Evolutionary conservation across 2,888 invertebrate genomes (phyloP).

Genomic region (Cerastoderma edule): DNA sequence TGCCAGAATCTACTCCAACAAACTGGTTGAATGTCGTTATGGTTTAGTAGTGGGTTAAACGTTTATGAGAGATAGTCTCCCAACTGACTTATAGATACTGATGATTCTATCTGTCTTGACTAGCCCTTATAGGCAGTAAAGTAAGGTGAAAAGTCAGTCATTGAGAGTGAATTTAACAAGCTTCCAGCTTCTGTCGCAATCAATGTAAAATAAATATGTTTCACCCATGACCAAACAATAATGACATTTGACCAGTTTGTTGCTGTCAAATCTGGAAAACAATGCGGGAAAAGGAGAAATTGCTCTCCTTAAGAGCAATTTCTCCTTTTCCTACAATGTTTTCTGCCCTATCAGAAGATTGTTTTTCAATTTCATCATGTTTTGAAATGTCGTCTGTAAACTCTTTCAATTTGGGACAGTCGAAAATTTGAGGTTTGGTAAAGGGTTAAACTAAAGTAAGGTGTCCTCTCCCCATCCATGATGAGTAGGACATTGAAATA

Average conservation of each 20-base stretch:
- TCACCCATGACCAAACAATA: background rate
- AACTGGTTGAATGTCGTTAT: too few relatives aligned
- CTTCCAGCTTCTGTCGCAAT: background rate
- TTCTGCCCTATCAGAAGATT: background rate
- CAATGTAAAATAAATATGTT: background rate
- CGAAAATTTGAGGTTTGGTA: background rate
- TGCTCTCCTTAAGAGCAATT: conserved; percentile 2
- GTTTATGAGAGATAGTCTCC: too few relatives aligned
- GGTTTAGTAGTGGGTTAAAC: too few relatives aligned
- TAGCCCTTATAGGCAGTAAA: too few relatives aligned
- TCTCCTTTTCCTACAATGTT: background rate
- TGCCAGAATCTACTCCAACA: too few relatives aligned
- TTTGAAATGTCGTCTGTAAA: conserved; percentile 3
- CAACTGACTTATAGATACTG: too few relatives aligned
- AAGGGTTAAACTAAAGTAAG: background rate
- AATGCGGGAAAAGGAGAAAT: conserved; percentile 5
- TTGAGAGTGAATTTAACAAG: background rate
- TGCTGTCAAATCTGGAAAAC: background rate
- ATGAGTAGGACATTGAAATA: too few relatives aligned
- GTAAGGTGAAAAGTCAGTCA: too few relatives aligned
- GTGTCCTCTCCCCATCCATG: too few relatives aligned
- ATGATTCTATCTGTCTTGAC: too few relatives aligned
- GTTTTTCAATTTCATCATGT: background rate
- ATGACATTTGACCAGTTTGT: background rate
- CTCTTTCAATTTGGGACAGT: background rate